These are phyloP conservation scores for Saturnia pavonia DNA, from an alignment of 2,888 invertebrate genomes.

Conservation along the genomic window DNA sequence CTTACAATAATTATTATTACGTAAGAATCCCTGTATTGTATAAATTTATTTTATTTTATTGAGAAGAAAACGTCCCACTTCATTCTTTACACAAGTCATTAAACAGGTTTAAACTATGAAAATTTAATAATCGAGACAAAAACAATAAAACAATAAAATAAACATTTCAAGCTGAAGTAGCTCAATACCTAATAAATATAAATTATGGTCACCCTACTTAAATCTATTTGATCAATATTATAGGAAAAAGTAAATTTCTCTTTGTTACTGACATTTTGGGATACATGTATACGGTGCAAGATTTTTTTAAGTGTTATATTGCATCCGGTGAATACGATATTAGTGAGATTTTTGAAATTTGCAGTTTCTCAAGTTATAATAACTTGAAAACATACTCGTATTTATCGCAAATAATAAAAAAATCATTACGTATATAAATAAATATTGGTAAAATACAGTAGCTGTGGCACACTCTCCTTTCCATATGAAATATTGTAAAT, in stretches of 20 bases:
- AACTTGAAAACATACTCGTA: neutral
- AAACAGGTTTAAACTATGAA: neutral
- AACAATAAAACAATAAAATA: neutral
- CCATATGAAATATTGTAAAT: too few relatives aligned
- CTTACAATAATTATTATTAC: neutral
- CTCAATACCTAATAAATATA: neutral
- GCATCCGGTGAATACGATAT: constrained; percentile 58
- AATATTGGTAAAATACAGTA: too few relatives aligned
- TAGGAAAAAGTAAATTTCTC: constrained; percentile 51
- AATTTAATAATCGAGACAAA: neutral
- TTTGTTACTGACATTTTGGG: constrained; percentile 49
- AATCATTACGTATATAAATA: too few relatives aligned
- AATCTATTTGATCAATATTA: constrained; percentile 45
- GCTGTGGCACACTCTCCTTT: too few relatives aligned
- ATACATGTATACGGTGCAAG: constrained; percentile 44
- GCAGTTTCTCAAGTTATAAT: constrained; percentile 37
- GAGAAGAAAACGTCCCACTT: neutral
- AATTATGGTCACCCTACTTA: constrained; percentile 11
- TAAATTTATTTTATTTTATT: neutral
- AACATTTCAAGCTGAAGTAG: neutral
- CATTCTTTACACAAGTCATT: neutral
- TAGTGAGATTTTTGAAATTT: constrained; percentile 48
- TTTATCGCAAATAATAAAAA: too few relatives aligned
- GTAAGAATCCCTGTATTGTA: neutral
- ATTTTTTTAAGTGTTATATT: constrained; percentile 48